Evolutionary conservation across 2,888 invertebrate genomes (phyloP), one percentile per base, ranked within the genome.

Genomic region (Standfussiana lucernea): DNA sequence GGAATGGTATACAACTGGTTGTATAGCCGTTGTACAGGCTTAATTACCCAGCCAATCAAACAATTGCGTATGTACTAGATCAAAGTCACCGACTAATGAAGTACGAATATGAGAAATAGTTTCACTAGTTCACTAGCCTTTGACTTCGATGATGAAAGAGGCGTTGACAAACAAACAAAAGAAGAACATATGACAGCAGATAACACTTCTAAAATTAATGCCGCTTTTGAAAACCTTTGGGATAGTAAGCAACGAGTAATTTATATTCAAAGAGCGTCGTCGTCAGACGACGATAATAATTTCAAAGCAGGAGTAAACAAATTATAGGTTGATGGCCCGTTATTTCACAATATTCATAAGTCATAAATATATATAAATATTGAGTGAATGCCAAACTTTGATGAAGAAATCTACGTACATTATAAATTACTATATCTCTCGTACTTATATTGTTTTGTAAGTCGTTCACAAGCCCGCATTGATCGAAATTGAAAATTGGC

Each of bases 361-460:
- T 80, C 65, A 42, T 47, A 82, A 80, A 61, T 64, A 64, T n/a
- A 80, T 72, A 80, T 72, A 70, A 79, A 72, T 70, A 81, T 87
- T 89, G 87, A 82, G 81, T 65, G 40, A 72, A 70, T 86, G 88
- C 90, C 90, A 90, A 89, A 79, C 37, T 45, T 61, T 59, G 56
- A 80, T 73, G 53, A 42, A 72, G n/a, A 65, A 62, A 72, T 83
- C 28, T 71, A 10, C 56, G 24, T 68, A 45, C 35, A 40, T 62
- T n/a, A 56, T 83, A 56, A 64, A 35, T 59, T 47, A 67, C 35
- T 50, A 28, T n/a, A 78, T 37, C 35, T 28, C 21, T 47, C 11
- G 18, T 40, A 53, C 45, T 59, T 13, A n/a, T 35, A 56, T 37
- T 24, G 8, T 28, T 77, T 24, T 50, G 18, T 13, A 42, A 28